phyloP scores from a whole-genome alignment of 2,797 vertebrate species.

The Diplodus sargus region DNA sequence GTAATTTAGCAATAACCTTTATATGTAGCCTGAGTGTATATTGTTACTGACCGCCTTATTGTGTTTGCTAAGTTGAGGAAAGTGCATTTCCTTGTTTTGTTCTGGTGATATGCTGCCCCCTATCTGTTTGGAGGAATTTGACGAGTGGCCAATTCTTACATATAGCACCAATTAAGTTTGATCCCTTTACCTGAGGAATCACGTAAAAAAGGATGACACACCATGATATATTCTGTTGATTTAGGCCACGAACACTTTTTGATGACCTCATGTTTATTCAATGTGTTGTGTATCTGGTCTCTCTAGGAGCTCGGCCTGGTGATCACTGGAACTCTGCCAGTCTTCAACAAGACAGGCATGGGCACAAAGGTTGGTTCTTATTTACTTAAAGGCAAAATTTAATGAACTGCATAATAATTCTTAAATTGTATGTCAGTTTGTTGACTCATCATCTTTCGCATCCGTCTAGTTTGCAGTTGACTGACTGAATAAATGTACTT shows the following conservation, averaged over 20 bases:
- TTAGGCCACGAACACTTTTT: neutral
- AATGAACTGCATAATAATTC: neutral
- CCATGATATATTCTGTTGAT: neutral
- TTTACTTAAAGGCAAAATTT: neutral
- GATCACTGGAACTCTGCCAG: slow-evolving; percentile 97
- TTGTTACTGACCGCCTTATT: too few species aligned
- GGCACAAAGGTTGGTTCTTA: slow-evolving; percentile 76
- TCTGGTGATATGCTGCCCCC: too few species aligned
- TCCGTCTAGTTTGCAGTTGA: slow-evolving; percentile 19
- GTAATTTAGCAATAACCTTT: too few species aligned
- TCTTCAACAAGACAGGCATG: slow-evolving; percentile 92
- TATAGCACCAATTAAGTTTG: neutral
- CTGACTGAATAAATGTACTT: slow-evolving; percentile 37
- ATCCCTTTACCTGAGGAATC: slow-evolving; percentile 3
- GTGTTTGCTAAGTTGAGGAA: too few species aligned
- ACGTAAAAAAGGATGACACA: neutral
- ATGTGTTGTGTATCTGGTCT: slow-evolving; percentile 38
- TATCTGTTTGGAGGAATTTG: too few species aligned
- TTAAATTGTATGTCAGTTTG: neutral
- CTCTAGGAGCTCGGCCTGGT: slow-evolving; percentile 94
- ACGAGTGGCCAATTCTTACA: too few species aligned
- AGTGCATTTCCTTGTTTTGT: too few species aligned
- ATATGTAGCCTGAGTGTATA: too few species aligned
- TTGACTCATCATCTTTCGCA: slow-evolving; percentile 4
- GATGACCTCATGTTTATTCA: slow-evolving; percentile 19